phyloP scores from a whole-genome alignment of 64 coral and sea anemone genomes.

The Montipora efflorescens region DNA sequence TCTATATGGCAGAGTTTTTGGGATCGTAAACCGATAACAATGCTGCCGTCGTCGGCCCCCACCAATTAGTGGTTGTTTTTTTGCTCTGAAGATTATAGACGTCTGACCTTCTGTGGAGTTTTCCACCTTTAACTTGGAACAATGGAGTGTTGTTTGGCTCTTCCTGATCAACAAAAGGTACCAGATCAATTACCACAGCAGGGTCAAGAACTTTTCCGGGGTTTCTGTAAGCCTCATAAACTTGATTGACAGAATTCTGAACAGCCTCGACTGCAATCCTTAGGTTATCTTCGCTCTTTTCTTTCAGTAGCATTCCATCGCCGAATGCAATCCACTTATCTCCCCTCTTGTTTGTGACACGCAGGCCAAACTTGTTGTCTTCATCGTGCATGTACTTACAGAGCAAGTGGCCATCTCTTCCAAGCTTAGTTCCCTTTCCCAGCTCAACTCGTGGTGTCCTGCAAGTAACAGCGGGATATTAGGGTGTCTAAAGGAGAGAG shows the following conservation, averaged over 20 bases:
- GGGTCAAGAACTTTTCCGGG: background rate
- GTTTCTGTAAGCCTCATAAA: slow-evolving; percentile 5
- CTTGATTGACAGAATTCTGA: slow-evolving; percentile 4
- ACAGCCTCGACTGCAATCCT: background rate
- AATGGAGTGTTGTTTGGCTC: slow-evolving; percentile 3
- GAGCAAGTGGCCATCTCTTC: background rate
- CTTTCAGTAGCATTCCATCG: background rate
- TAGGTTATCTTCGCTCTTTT: background rate
- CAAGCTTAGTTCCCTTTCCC: slow-evolving; percentile 5
- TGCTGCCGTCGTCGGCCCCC: background rate
- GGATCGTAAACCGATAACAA: too few species aligned
- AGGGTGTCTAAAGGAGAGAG: too few species aligned
- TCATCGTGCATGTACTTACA: background rate
- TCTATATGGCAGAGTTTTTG: too few species aligned
- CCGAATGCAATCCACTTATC: background rate
- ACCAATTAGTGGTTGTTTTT: slow-evolving; percentile 1
- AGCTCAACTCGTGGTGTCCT: background rate
- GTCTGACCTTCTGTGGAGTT: slow-evolving; percentile 4
- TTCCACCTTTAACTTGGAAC: background rate
- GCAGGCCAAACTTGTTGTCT: background rate
- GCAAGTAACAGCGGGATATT: background rate
- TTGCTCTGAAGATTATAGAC: background rate
- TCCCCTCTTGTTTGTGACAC: slow-evolving; percentile 3
- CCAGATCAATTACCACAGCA: background rate
- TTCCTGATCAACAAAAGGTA: background rate